phyloP scores from a whole-genome alignment of 2,888 invertebrate genomes.

The Crepidodera aurea region DNA sequence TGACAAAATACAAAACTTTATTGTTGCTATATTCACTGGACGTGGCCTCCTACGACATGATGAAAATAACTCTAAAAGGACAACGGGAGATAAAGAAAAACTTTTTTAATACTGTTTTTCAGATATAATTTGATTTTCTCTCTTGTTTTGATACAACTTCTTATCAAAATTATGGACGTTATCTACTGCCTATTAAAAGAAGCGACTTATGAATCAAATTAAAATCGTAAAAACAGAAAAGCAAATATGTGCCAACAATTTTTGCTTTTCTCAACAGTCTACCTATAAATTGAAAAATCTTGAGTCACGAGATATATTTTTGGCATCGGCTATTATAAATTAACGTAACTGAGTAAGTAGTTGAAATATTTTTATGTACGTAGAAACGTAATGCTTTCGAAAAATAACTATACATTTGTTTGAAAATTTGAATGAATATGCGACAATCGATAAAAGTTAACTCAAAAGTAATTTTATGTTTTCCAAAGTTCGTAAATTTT shows the following conservation, averaged over 20 bases:
- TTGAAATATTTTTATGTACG: conserved; percentile 15
- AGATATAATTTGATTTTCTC: no score
- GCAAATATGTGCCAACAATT: conserved; percentile 19
- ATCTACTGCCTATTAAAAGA: background rate
- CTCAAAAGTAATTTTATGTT: no score
- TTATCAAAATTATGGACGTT: no score
- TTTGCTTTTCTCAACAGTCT: conserved; percentile 15
- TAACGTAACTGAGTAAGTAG: conserved; percentile 14
- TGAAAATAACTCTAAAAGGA: no score
- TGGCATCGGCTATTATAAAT: conserved; percentile 13
- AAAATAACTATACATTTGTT: background rate
- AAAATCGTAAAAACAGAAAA: conserved; percentile 21
- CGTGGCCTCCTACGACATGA: no score
- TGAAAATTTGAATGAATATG: background rate
- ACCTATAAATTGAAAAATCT: conserved; percentile 27
- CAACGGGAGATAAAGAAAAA: no score
- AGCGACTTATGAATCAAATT: conserved; percentile 16
- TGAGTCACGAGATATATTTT: conserved; percentile 33
- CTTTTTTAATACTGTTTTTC: no score
- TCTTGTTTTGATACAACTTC: no score
- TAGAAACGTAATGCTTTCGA: background rate
- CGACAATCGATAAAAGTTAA: background rate
- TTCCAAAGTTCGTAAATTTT: no score
- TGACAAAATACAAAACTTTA: no score
- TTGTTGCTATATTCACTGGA: no score